Percentiles rank a stretch among this genome's conserved stretches.
Evolutionary conservation across 1,140 invertebrate species (phyloP).

Genomic region (Coptotermes formosanus): DNA sequence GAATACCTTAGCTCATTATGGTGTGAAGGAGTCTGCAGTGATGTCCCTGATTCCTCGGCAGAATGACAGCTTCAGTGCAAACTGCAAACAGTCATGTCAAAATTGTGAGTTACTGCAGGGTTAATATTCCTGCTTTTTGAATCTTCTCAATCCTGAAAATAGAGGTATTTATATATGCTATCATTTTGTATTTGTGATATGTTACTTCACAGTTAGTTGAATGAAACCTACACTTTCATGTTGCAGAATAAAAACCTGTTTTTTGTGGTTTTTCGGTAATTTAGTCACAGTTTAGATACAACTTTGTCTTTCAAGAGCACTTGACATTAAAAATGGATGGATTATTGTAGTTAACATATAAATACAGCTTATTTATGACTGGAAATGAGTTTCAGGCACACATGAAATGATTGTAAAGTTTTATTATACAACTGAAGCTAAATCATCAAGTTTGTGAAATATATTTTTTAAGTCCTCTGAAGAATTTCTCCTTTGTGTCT

Average conservation of each 20-base stretch:
- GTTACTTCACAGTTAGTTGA: neutral
- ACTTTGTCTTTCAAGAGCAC: too few relatives aligned
- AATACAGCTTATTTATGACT: too few relatives aligned
- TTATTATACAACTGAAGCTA: too few relatives aligned
- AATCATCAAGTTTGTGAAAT: too few relatives aligned
- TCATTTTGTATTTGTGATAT: neutral
- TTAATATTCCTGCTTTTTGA: neutral
- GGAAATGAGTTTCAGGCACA: too few relatives aligned
- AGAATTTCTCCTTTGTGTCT: too few relatives aligned
- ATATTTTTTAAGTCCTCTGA: too few relatives aligned
- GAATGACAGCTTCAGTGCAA: conserved; percentile 76
- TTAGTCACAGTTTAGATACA: too few relatives aligned
- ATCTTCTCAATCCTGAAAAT: neutral
- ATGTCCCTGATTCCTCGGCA: conserved; percentile 89
- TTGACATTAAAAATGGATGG: too few relatives aligned
- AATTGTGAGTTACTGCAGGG: conserved; percentile 57
- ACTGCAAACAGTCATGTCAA: conserved; percentile 78
- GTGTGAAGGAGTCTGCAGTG: conserved; percentile 89
- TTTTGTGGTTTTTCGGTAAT: neutral
- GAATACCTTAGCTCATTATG: conserved; percentile 90
- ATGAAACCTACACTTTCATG: neutral
- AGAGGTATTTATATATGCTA: neutral
- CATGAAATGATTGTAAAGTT: too few relatives aligned
- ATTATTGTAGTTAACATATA: too few relatives aligned
- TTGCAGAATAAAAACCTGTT: neutral